A percentile compares a stretch with the other conserved stretches of the same genome.
phyloP scores from a whole-genome alignment of 2,888 invertebrate species.

The Glaucopsyche alexis region DNA sequence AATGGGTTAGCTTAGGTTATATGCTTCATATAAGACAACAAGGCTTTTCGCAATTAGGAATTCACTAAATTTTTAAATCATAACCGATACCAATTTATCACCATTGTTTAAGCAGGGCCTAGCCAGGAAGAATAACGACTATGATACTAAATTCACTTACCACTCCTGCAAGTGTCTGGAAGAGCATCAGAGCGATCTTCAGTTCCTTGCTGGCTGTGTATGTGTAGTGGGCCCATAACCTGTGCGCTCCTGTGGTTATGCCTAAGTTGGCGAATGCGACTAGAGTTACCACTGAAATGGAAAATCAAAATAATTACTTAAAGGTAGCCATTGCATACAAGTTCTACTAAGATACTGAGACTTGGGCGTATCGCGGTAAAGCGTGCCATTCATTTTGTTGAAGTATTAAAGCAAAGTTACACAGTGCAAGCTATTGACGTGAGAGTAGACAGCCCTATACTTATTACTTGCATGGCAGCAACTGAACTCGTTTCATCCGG shows the following conservation, averaged over 20 bases:
- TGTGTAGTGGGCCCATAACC: conserved; percentile 94
- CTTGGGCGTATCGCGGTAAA: no score
- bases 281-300: conserved; percentile 81
- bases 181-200: conserved; percentile 87
- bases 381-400: no score
- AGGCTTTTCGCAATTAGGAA: not conserved
- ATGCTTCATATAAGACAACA: not conserved
- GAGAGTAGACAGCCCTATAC: no score
- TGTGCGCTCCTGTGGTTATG: conserved; percentile 94
- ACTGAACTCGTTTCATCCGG: no score
- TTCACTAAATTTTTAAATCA: not conserved
- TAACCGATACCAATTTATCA: not conserved
- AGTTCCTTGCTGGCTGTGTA: conserved; percentile 88
- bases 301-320: not conserved
- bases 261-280: conserved; percentile 85
- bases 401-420: no score
- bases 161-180: conserved; percentile 93
- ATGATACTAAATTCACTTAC: conserved; percentile 71
- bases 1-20: not conserved
- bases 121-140: no score
- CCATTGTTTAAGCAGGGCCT: not conserved
- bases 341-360: no score
- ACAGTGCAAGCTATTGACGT: no score
- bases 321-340: no score
- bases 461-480: no score